Base-by-base conservation (phyloP, 2,113 vertebrate genomes). In the Megaceryle torquata region DNA sequence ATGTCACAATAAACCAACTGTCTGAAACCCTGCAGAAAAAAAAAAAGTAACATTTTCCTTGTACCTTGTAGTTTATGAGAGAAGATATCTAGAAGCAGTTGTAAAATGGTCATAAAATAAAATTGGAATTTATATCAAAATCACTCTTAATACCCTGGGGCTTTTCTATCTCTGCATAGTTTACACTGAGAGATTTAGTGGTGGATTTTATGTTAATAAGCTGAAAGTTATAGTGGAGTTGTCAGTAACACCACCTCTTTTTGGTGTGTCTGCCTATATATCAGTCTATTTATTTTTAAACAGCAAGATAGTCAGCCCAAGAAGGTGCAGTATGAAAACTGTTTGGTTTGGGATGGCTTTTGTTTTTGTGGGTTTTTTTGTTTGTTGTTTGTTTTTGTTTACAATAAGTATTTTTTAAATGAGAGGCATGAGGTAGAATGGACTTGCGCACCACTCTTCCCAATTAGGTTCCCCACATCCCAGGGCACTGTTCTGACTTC, bases 91-190 rank as follows among this genome's bases (percentile, higher is more conserved):
- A 91, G 82, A 89, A 89, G 91, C 95, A 97, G 95, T 94, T 94
- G 95, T 97, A 97, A 97, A 97, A 95, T 87, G 89, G 95, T 91
- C 89, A 93, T 97, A 97, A 97, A 97, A 94, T 97, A 97, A 96
- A 97, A 97, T 96, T 96, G 94, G 94, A 97, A 96, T 97, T 97
- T 97, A 97, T 97, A 96, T 96, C 94, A 93, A 97, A 97, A 97
- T 97, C 90, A 86, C 37, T 96, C 69, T 86, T 91, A 96, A 97
- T 94, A 95, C 97, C 97, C 94, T 72, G 59, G 94, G 94, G 96
- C 91, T 97, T 96, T 96, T 96, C 96, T 91, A 91, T 90, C 89
- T 96, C 91, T 94, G 89, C 91, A 94, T 85, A 97, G 97, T 96
- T 97, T 97, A 97, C 91, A 87, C 94, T 67, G 72, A 82, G 96